Evolutionary conservation across 2,888 invertebrate genomes (phyloP), one percentile per base, ranked within the genome.

Genomic region (Acleris emargana): DNA sequence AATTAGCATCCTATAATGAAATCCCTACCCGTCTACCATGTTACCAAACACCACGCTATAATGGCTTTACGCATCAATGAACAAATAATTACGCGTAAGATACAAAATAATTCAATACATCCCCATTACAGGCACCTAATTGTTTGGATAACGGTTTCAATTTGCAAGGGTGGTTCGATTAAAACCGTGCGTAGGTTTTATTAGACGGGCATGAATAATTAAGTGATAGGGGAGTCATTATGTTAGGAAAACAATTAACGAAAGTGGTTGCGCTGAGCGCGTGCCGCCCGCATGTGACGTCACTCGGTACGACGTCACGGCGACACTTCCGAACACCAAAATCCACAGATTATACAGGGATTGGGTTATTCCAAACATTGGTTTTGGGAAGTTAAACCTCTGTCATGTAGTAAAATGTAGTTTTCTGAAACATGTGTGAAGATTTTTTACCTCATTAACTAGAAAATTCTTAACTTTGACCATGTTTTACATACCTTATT

Each of bases 221-320:
- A 68, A 81, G 78, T 78, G 76, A 80, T 82, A 83, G 81, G 85
- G 85, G 84, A 80, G 74, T 78, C 81, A 83, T 87, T 84, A 83
- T 75, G 79, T 72, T 75, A 71, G 80, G 62, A 74, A 78, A 80
- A 78, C 81, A 84, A 86, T 88, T 87, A 86, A 77, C 78, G 80
- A 79, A 83, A 86, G 82, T 82, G 85, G 81, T 82, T 77, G 78
- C 81, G 61, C 38, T 58, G 52, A 69, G 81, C 87, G 85, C 88
- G 85, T 81, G 88, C 76, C 78, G 69, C 88, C 88, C 89, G 87
- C 84, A 87, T 88, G 72, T 77, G 80, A 80, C 79, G 80, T 79
- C n/a, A 42, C 18, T 55, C 18, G 16, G 49, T 42, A 16, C 54
- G 49, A 64, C 59, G 64, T 63, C 50, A 62, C 42, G 25, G 58